Evolutionary conservation across 2,888 invertebrate species (phyloP).

Genomic region (Zelleria hepariella): DNA sequence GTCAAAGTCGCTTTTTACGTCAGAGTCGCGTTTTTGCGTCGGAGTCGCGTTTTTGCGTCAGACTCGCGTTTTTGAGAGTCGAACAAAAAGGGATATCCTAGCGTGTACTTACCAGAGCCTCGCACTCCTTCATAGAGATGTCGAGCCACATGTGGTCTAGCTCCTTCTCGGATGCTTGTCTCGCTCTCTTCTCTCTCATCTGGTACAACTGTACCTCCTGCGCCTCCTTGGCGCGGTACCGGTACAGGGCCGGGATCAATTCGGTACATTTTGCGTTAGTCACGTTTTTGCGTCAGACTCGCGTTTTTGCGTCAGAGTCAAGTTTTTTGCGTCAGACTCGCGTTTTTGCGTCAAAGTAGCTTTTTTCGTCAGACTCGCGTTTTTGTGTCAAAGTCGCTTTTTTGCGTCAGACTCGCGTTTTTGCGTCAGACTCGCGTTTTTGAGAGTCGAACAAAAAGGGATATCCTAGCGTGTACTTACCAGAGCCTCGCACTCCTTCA

Average conservation of each 20-base stretch:
- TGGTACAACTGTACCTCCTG: conserved; percentile 72
- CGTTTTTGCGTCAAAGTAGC: no score
- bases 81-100: background rate
- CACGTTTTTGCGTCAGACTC: no score
- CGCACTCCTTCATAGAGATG: conserved; percentile 69
- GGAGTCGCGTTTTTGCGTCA: no score
- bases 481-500: conserved; percentile 70
- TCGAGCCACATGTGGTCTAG: conserved; percentile 74
- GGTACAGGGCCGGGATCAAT: conserved; percentile 40
- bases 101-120: conserved; percentile 49
- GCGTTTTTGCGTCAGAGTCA: no score
- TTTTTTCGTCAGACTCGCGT: no score
- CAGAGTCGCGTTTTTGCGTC: no score
- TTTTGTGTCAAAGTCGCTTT: no score
- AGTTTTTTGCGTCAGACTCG: no score
- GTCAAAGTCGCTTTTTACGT: no score
- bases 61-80: no score
- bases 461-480: conserved; percentile 23
- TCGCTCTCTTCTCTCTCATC: conserved; percentile 72
- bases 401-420: no score
- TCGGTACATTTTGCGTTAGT: conserved; percentile 61
- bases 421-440: no score
- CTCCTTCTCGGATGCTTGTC: conserved; percentile 65
- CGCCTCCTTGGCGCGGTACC: conserved; percentile 61
- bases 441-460: background rate